These are phyloP conservation scores for Rhea pennata DNA, from an alignment of 2,113 vertebrate species.

Conservation along the genomic window DNA sequence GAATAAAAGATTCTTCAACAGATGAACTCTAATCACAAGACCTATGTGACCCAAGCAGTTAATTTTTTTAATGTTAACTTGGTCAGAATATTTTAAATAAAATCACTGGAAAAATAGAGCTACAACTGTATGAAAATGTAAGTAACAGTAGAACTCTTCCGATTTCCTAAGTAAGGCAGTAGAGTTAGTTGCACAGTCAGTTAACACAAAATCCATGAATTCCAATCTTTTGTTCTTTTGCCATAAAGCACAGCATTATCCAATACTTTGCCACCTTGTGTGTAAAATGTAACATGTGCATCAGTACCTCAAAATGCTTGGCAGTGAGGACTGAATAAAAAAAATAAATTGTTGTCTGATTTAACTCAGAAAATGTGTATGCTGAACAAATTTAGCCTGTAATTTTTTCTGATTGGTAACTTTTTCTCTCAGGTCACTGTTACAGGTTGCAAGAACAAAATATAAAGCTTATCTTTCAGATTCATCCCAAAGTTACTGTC, in stretches of 20 bases:
- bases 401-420: neutral
- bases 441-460: slow-evolving; percentile 2
- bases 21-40: neutral
- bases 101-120: neutral
- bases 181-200: neutral
- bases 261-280: neutral
- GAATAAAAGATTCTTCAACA: slow-evolving; percentile 1
- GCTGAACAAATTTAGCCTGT: neutral
- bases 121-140: neutral
- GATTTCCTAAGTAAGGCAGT: neutral
- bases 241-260: neutral
- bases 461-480: neutral
- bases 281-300: neutral
- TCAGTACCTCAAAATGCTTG: neutral
- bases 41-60: neutral
- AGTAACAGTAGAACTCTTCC: neutral
- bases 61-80: neutral
- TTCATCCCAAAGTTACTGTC: neutral
- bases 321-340: neutral
- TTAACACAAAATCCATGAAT: neutral
- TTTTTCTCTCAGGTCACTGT: slow-evolving; percentile 21
- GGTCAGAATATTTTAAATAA: neutral
- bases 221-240: neutral
- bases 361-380: neutral
- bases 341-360: neutral